Percentiles rank a stretch among this genome's conserved stretches.
phyloP scores from a whole-genome alignment of 2,888 invertebrate species.

The Lithophane semibrunnea region DNA sequence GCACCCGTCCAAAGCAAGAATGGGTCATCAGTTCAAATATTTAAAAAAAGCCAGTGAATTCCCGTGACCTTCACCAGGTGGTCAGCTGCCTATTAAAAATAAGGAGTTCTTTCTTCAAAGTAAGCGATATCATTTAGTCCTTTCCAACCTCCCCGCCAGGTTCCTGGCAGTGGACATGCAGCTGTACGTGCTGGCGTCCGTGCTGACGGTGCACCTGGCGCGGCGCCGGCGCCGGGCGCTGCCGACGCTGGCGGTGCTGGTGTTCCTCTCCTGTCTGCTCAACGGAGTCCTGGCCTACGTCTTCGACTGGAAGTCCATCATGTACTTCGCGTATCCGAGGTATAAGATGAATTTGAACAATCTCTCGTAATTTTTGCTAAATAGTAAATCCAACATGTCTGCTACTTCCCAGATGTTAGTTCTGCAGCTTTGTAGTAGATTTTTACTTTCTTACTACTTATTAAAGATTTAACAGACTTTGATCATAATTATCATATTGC shows the following conservation, averaged over 20 bases:
- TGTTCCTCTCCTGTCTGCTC: conserved; percentile 62
- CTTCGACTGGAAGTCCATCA: conserved; percentile 74
- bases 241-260: conserved; percentile 66
- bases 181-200: conserved; percentile 72
- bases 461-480: too few species aligned
- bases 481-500: too few species aligned
- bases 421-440: too few species aligned
- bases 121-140: background rate
- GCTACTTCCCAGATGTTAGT: too few species aligned
- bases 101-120: too few species aligned
- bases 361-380: background rate
- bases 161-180: conserved; percentile 84
- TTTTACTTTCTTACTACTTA: background rate
- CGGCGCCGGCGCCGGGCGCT: conserved; percentile 64
- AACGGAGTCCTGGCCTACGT: conserved; percentile 74
- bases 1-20: background rate
- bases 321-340: conserved; percentile 76
- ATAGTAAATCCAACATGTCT: too few species aligned
- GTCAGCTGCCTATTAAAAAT: background rate
- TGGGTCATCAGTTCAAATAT: background rate
- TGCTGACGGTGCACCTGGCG: conserved; percentile 71
- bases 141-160: conserved; percentile 66
- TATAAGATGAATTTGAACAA: conserved; percentile 58
- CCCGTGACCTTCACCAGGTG: background rate
- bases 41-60: background rate